Base-by-base conservation (phyloP, 1,140 invertebrate species). In the Dendrolimus kikuchii region DNA sequence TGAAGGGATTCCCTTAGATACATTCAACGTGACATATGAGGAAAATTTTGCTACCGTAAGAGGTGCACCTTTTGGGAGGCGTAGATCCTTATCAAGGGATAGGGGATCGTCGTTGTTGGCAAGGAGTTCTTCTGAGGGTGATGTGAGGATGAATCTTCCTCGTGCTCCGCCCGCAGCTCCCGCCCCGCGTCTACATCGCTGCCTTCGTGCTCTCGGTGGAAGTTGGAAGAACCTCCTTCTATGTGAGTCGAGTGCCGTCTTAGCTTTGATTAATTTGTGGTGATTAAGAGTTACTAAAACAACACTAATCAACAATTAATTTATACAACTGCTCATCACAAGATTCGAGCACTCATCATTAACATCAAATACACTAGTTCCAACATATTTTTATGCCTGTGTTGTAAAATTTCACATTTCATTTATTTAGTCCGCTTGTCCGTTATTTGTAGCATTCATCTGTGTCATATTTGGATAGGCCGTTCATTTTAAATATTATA, bases 171-270 rank as follows among this genome's bases (percentile, higher is more conserved):
- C 77, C 2, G 49, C 70, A 5, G 74, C 81, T 10, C 86, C 84
- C 4, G 62, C 77, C 38, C 85, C 89, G 42, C 88, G 88, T 36
- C 83, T 90, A 59, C 89, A 90, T 69, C 88, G 89, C 62, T 91
- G 90, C 70, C 88, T 91, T 40, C 87, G 88, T 48, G 90, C 88
- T 6, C 84, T 91, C 46, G 89, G 89, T 62, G 90, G 90, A 39
- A 90, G 89, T 68, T 91, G 90, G 90, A 91, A 90, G 73, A 91
- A 91, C 75, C 86, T 91, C 52, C 84, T 91, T 60, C 87, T 90
- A 88, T 83, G 90, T 91, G 88, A 91, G 90, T 91, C 67, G 68
- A 72, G 51, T 51, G 39, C 38, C 50, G 41, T 51, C 50, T 38
- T 42, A 51, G 50, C 50, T 51, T 51, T 51, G 7, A 51, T 51